These are phyloP conservation scores for Agrochola circellaris DNA, from an alignment of 2,888 invertebrate species.

Conservation along the genomic window DNA sequence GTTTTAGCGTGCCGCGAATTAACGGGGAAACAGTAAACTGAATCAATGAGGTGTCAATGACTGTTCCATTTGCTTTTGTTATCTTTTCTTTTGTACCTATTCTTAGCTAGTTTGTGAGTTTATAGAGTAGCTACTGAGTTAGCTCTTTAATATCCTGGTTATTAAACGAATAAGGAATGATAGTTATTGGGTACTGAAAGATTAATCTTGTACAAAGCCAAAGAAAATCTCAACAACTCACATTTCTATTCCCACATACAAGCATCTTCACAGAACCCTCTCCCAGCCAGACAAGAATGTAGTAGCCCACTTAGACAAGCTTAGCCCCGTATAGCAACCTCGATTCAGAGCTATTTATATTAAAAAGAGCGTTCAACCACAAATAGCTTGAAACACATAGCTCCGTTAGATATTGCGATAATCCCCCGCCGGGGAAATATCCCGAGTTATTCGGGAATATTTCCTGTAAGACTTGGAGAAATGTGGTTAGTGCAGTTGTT, in stretches of 20 bases:
- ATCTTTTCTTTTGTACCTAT: conserved; percentile 23
- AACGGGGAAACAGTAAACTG: conserved; percentile 24
- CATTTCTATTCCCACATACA: not conserved
- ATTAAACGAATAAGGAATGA: too few relatives aligned
- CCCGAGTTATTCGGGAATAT: conserved; percentile 13
- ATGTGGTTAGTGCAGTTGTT: conserved; percentile 7
- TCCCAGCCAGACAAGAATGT: not conserved
- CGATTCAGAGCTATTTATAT: conserved; percentile 37
- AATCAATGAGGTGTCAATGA: conserved; percentile 47
- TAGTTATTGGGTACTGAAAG: too few relatives aligned
- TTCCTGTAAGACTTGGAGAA: not conserved
- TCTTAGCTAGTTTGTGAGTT: not conserved
- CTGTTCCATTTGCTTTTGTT: conserved; percentile 17
- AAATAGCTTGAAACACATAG: conserved; percentile 12
- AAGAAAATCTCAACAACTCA: too few relatives aligned
- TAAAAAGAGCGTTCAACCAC: conserved; percentile 22
- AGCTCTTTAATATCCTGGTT: not conserved
- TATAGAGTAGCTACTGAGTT: not conserved
- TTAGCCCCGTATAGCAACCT: not conserved
- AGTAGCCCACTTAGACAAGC: not conserved
- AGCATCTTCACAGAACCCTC: not conserved
- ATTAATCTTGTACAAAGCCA: too few relatives aligned
- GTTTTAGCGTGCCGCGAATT: conserved; percentile 33
- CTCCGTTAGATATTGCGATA: conserved; percentile 30
- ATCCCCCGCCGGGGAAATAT: conserved; percentile 12